These are phyloP conservation scores for Neodiprion pinetum DNA, from an alignment of 1,140 invertebrate species.

Conservation along the genomic window DNA sequence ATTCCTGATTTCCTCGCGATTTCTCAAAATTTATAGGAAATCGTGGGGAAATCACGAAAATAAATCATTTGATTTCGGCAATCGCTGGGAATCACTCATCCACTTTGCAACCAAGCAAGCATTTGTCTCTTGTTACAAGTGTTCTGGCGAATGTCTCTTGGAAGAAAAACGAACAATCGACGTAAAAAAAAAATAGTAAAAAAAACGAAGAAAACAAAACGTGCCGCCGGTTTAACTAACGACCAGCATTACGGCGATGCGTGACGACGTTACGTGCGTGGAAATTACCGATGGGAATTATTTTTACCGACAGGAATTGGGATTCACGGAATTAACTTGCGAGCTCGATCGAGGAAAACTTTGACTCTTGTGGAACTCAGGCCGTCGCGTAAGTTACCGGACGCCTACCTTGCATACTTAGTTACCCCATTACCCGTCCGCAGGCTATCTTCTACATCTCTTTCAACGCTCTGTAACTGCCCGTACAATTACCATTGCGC, in stretches of 20 bases:
- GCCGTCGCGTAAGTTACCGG: not conserved
- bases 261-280: not conserved
- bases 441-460: not conserved
- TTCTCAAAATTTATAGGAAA: no score
- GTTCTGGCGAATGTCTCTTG: no score
- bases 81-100: no score
- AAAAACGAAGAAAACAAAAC: not conserved
- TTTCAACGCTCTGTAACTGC: not conserved
- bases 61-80: no score
- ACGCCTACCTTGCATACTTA: not conserved
- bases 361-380: not conserved
- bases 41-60: no score
- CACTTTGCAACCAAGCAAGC: no score
- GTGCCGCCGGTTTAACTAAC: not conserved
- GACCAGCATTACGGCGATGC: not conserved
- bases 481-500: not conserved
- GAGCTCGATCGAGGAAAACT: not conserved
- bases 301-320: not conserved
- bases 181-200: no score
- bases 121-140: no score
- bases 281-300: not conserved
- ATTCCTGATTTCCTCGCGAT: no score
- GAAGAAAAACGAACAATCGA: no score
- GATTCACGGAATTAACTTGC: not conserved
- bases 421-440: not conserved